Percentiles rank a stretch among this genome's conserved stretches.
These are phyloP conservation scores for Apis florea DNA, from an alignment of 1,140 invertebrate species.

Conservation along the genomic window DNA sequence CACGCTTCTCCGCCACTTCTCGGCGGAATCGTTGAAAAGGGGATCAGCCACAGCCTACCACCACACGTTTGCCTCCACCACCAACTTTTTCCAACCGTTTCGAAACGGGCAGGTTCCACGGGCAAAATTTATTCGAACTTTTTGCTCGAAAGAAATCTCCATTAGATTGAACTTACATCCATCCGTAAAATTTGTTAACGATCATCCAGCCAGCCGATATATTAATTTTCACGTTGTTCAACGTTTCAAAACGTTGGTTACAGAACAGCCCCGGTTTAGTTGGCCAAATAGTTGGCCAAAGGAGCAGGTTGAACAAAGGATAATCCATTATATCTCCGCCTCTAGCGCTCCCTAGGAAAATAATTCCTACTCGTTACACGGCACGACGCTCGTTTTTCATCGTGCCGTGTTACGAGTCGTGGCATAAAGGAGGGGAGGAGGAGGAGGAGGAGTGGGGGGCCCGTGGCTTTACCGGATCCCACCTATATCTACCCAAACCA, in stretches of 20 bases:
- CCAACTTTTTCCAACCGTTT: not conserved
- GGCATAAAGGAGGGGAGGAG: no score
- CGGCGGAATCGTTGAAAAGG: not conserved
- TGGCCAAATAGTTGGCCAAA: not conserved
- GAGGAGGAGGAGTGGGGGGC: no score
- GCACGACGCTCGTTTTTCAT: constrained; percentile 27
- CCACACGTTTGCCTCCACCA: no score
- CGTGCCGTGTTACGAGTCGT: constrained; percentile 1
- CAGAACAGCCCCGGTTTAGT: not conserved
- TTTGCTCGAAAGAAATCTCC: no score
- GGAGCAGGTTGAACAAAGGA: constrained; percentile 17
- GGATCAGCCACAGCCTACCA: not conserved
- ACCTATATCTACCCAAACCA: constrained; percentile 33
- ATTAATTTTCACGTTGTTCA: not conserved
- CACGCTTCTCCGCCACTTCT: constrained; percentile 28
- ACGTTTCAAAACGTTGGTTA: not conserved
- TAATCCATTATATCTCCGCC: constrained; percentile 17
- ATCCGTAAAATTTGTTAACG: no score
- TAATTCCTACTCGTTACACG: constrained; percentile 28
- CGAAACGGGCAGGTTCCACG: not conserved
- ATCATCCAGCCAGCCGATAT: not conserved
- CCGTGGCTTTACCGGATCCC: constrained; percentile 15
- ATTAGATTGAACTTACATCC: no score
- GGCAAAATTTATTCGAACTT: not conserved
- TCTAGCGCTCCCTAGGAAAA: constrained; percentile 1